phyloP scores from a whole-genome alignment of 2,888 invertebrate genomes.

The Auanema freiburgensis region DNA sequence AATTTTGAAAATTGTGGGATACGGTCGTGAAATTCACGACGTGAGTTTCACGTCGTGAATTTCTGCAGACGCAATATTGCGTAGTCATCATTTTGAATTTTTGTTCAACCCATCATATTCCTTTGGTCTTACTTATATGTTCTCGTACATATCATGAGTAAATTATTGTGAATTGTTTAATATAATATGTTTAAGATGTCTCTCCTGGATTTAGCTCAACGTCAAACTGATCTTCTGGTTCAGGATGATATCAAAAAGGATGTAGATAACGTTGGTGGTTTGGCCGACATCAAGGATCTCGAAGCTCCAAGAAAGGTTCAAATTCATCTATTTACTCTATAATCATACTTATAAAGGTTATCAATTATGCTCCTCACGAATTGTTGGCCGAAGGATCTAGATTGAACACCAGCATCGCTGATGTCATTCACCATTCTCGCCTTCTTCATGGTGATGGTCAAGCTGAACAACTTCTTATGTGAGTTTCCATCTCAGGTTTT shows the following conservation, averaged over 20 bases:
- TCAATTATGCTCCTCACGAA: conserved; percentile 38
- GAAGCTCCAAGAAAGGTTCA: conserved; percentile 17
- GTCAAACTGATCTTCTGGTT: conserved; percentile 13
- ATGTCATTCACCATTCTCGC: conserved; percentile 50
- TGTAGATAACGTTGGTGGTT: conserved; percentile 6
- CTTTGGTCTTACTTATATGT: too few species aligned
- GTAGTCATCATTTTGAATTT: too few species aligned
- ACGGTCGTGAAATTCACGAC: too few species aligned
- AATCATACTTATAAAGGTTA: conserved; percentile 21
- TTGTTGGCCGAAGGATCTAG: conserved; percentile 38
- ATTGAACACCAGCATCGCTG: conserved; percentile 43
- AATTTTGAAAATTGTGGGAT: too few species aligned
- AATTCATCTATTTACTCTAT: background rate
- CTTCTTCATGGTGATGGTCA: conserved; percentile 50
- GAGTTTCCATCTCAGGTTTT: conserved; percentile 16
- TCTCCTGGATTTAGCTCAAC: conserved; percentile 6
- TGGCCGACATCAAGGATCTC: conserved; percentile 12
- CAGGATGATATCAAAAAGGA: background rate
- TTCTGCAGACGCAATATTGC: too few species aligned
- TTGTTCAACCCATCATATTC: too few species aligned
- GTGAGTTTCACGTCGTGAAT: too few species aligned
- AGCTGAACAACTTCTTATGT: conserved; percentile 57
- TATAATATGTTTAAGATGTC: conserved; percentile 24
- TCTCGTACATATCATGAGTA: too few species aligned
- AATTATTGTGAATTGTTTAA: too few species aligned